Percentiles rank a stretch among this genome's conserved stretches.
Evolutionary conservation across 1,140 invertebrate species (phyloP).

Genomic region (Meteorus sp.): DNA sequence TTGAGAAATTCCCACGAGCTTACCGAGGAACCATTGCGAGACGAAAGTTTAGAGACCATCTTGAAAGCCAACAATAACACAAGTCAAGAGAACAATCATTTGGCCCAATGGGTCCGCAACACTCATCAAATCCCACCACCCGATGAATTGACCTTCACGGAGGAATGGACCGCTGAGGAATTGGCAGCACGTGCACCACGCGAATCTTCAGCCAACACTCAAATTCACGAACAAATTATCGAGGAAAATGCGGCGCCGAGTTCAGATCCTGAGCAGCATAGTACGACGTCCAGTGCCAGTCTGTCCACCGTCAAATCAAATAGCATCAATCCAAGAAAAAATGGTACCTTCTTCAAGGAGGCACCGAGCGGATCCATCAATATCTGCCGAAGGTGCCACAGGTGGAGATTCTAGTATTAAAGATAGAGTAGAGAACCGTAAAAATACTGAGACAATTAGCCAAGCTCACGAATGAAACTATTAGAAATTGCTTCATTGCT

Average conservation of each 20-base stretch:
- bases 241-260: conserved; percentile 44
- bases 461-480: no score
- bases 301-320: conserved; percentile 54
- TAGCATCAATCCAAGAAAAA: conserved; percentile 51
- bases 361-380: conserved; percentile 61
- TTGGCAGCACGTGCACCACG: conserved; percentile 46
- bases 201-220: conserved; percentile 29
- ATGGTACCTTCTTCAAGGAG: conserved; percentile 44
- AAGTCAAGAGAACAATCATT: conserved; percentile 56
- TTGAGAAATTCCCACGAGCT: conserved; percentile 26
- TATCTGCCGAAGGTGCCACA: conserved; percentile 65
- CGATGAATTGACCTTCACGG: conserved; percentile 54
- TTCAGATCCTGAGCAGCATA: conserved; percentile 54
- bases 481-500: no score
- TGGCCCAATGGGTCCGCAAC: conserved; percentile 72
- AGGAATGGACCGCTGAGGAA: conserved; percentile 69
- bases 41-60: conserved; percentile 40
- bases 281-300: conserved; percentile 53
- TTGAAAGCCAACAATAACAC: conserved; percentile 28
- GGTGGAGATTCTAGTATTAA: conserved; percentile 50
- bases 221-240: conserved; percentile 30
- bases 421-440: conserved; percentile 15
- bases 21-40: conserved; percentile 61
- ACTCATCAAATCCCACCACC: conserved; percentile 56
- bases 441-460: no score